Conservation (phyloP, 53 echinoderm and acorn worm genomes). For the Patiria pectinifera region DNA sequence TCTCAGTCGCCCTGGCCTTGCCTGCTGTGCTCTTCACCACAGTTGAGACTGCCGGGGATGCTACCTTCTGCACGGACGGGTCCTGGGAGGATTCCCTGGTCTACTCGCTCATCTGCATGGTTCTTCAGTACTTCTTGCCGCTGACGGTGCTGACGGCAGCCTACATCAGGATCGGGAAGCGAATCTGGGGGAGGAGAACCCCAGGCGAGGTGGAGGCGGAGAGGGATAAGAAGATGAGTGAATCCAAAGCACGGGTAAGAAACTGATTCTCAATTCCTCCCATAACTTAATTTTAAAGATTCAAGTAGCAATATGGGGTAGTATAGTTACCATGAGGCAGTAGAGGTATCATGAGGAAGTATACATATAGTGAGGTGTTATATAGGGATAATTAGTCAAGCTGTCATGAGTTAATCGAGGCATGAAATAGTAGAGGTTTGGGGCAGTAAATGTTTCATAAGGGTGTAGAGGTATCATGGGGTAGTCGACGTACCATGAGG, state of each 20-base stretch:
- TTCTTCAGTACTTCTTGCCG: slow-evolving; percentile 91
- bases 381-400: no score
- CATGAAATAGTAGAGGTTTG: no score
- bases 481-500: no score
- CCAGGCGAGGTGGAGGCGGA: slow-evolving; percentile 88
- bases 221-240: slow-evolving; percentile 81
- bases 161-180: slow-evolving; percentile 82
- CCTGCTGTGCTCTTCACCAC: slow-evolving; percentile 80
- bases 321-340: no score
- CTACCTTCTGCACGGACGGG: slow-evolving; percentile 77
- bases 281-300: not conserved
- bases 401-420: no score
- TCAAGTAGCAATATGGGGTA: not conserved
- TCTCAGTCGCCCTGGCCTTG: slow-evolving; percentile 74
- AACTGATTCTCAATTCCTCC: not conserved
- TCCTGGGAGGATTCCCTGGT: slow-evolving; percentile 69
- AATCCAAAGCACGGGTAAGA: slow-evolving; percentile 91
- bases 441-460: no score
- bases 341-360: no score
- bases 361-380: no score
- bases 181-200: slow-evolving; percentile 89
- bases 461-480: no score
- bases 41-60: slow-evolving; percentile 52
- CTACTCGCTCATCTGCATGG: slow-evolving; percentile 78
- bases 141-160: slow-evolving; percentile 78